phyloP scores from a whole-genome alignment of 2,113 vertebrate genomes.

The Callionymus lyra region DNA sequence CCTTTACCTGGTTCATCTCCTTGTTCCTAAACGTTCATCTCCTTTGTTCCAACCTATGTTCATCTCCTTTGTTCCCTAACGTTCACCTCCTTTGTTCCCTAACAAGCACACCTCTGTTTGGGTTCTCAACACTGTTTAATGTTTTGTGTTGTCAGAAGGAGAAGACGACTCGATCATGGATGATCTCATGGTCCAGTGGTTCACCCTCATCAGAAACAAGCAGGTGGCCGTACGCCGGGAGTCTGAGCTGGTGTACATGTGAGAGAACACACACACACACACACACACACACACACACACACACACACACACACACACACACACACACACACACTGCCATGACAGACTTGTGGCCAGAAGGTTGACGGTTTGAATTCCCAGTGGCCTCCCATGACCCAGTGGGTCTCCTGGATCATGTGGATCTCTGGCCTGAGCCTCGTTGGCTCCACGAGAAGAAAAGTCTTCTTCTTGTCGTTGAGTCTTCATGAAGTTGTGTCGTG shows the following conservation, averaged over 20 bases:
- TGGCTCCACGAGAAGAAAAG: background rate
- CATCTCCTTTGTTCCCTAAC: too few species aligned
- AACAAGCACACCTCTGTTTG: conserved; percentile 5
- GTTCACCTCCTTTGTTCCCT: too few species aligned
- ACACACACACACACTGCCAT: too few species aligned
- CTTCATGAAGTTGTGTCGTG: conserved; percentile 2
- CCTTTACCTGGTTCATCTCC: too few species aligned
- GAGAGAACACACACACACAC: conserved; percentile 6
- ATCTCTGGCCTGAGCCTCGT: too few species aligned
- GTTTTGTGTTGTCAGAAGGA: conserved; percentile 64
- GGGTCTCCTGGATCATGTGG: too few species aligned
- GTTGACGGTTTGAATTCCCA: conserved; percentile 58
- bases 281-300: background rate
- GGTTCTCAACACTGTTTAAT: conserved; percentile 5
- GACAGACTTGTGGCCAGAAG: conserved; percentile 40
- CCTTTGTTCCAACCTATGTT: too few species aligned
- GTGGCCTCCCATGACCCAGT: conserved; percentile 16
- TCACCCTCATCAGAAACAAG: conserved; percentile 89
- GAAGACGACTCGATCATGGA: conserved; percentile 75
- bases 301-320: background rate
- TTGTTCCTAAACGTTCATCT: too few species aligned
- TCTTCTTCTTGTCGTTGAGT: conserved; percentile 1
- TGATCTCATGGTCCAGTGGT: conserved; percentile 85
- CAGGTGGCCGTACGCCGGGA: conserved; percentile 86
- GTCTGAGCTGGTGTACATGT: conserved; percentile 72